Evolutionary conservation across 2,888 invertebrate genomes (phyloP), one percentile per base, ranked within the genome.

Genomic region (Erpobdella octoculata): DNA sequence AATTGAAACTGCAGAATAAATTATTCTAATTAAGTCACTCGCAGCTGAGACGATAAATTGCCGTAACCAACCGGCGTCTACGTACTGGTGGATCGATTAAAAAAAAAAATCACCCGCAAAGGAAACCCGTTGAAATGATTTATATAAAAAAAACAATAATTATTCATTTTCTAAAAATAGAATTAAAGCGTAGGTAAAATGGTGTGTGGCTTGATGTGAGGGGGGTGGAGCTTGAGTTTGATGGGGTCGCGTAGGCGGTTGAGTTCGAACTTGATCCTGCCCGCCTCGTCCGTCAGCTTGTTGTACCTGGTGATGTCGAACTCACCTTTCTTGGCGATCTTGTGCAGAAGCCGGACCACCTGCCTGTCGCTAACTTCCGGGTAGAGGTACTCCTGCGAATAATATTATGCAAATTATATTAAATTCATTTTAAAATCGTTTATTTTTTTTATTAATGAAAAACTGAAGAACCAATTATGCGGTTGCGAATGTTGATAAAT

Each of bases 351-450:
- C 75, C 93, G 84, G 76, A 95, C 86, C 81, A 90, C 92, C 81
- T 93, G 90, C 73, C 95, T 87, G 80, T 93, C 91, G 80, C 90
- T 88, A 8, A 93, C 93, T 75, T 92, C 92, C 6, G 90, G 90
- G 78, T 93, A 86, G 76, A 91, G 85, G 84, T 94, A 95, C 85
- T 96, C 95, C 94, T 95, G 85, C 37, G 87, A 64, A 25, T 1
- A 1, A 21, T 3, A 18, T 18, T 2, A 3, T 3, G 46, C 21
- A 2, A n/a, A n/a, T n/a, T n/a, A n/a, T n/a, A n/a, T n/a, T n/a
- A n/a, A n/a, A n/a, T n/a, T n/a, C n/a, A n/a, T n/a, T n/a, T n/a
- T n/a, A n/a, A n/a, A n/a, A n/a, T n/a, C n/a, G n/a, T n/a, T n/a
- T n/a, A n/a, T n/a, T n/a, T n/a, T n/a, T n/a, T n/a, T n/a, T n/a